Percentiles rank a stretch among this genome's conserved stretches.
Evolutionary conservation across 2,888 invertebrate species (phyloP).

Genomic region (Apotomis turbidana): DNA sequence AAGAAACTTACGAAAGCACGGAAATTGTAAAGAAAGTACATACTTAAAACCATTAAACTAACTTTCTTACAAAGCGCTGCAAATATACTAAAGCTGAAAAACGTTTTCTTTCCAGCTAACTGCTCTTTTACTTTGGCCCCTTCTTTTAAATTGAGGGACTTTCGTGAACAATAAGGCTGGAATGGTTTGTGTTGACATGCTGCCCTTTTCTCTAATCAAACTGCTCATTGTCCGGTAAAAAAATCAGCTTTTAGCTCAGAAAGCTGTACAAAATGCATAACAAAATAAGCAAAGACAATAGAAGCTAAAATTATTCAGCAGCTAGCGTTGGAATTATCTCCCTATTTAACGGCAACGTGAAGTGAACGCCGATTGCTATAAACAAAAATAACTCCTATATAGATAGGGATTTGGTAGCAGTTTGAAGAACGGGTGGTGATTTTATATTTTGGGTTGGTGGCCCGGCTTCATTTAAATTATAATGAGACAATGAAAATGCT

Average conservation of each 20-base stretch:
- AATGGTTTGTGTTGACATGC: conserved; percentile 60
- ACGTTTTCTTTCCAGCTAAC: conserved; percentile 34
- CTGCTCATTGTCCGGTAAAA: conserved; percentile 61
- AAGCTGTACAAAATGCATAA: conserved; percentile 52
- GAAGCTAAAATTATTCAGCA: conserved; percentile 50
- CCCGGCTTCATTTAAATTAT: conserved; percentile 69
- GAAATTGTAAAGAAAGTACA: neutral
- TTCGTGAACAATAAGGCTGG: conserved; percentile 46
- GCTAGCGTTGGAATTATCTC: conserved; percentile 59
- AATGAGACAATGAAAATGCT: conserved; percentile 68
- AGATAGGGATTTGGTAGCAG: conserved; percentile 19
- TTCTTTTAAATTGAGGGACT: conserved; percentile 25
- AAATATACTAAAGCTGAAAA: conserved; percentile 3
- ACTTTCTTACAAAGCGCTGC: conserved; percentile 13
- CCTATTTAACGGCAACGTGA: conserved; percentile 64
- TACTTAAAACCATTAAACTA: conserved; percentile 14
- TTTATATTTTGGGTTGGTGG: conserved; percentile 62
- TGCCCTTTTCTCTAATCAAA: conserved; percentile 64
- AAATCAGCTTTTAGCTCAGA: conserved; percentile 37
- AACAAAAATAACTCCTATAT: conserved; percentile 50
- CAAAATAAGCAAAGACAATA: conserved; percentile 36
- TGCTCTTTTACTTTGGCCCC: conserved; percentile 22
- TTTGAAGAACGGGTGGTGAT: conserved; percentile 55
- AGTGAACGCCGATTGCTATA: conserved; percentile 48
- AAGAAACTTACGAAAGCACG: neutral